These are phyloP conservation scores for Corythoichthys haematopterus DNA, from an alignment of 2,113 vertebrate genomes.

Conservation along the genomic window DNA sequence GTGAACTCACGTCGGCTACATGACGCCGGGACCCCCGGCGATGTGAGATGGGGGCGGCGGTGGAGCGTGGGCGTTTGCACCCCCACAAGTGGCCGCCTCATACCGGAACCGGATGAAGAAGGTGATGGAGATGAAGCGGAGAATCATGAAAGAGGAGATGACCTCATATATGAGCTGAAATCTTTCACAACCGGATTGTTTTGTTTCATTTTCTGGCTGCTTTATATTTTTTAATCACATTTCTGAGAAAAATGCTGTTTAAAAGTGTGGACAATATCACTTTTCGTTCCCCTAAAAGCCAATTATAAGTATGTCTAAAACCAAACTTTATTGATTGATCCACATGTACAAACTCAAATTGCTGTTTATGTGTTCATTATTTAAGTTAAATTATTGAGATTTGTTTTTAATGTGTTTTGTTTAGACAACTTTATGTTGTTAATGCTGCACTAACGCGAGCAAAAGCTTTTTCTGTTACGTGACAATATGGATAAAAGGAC, in stretches of 20 bases:
- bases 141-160: slow-evolving; percentile 38
- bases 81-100: slow-evolving; percentile 61
- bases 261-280: slow-evolving; percentile 14
- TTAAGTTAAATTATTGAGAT: slow-evolving; percentile 79
- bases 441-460: slow-evolving; percentile 63
- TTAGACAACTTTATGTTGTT: slow-evolving; percentile 41
- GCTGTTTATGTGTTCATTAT: slow-evolving; percentile 70
- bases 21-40: slow-evolving; percentile 30
- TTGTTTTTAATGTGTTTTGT: slow-evolving; percentile 55
- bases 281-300: background rate
- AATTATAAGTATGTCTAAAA: background rate
- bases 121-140: slow-evolving; percentile 21
- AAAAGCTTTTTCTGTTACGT: slow-evolving; percentile 60
- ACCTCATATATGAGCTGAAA: slow-evolving; percentile 61
- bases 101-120: slow-evolving; percentile 27
- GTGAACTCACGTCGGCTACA: slow-evolving; percentile 74
- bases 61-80: slow-evolving; percentile 50
- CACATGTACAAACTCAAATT: slow-evolving; percentile 43
- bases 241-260: background rate
- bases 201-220: slow-evolving; percentile 52
- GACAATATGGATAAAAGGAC: slow-evolving; percentile 49
- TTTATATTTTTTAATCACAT: slow-evolving; percentile 42
- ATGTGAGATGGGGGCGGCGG: slow-evolving; percentile 45
- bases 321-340: slow-evolving; percentile 2
- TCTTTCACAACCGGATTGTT: slow-evolving; percentile 70